Evolutionary conservation across 2,888 invertebrate genomes (phyloP).

Genomic region (Ophioninae sp.): DNA sequence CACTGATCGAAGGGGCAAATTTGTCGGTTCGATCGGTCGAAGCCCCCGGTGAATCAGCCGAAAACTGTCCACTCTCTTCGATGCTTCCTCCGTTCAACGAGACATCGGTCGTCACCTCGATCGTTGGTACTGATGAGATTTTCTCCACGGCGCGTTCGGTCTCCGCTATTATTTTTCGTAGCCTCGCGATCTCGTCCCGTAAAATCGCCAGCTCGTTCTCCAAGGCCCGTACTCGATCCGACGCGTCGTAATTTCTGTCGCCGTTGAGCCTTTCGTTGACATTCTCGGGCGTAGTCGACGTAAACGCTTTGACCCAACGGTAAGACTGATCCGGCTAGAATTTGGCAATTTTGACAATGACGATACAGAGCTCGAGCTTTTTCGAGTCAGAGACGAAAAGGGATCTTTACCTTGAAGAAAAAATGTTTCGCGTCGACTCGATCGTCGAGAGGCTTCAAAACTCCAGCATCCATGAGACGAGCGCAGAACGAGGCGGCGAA

Average conservation of each 20-base stretch:
- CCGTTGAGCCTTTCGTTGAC: slow-evolving; percentile 89
- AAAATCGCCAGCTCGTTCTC: slow-evolving; percentile 66
- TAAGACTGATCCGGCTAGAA: slow-evolving; percentile 94
- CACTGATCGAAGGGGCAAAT: slow-evolving; percentile 38
- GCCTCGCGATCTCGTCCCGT: slow-evolving; percentile 65
- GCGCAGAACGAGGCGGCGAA: slow-evolving; percentile 93
- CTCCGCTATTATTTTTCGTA: slow-evolving; percentile 62
- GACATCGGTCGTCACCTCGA: slow-evolving; percentile 6
- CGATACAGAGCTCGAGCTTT: neutral
- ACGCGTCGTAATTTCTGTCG: slow-evolving; percentile 89
- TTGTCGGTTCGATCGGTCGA: slow-evolving; percentile 64
- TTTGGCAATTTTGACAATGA: too few species aligned
- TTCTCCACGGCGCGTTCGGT: slow-evolving; percentile 35
- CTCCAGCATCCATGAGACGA: slow-evolving; percentile 92
- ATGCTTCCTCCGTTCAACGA: slow-evolving; percentile 27
- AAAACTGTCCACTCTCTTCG: slow-evolving; percentile 67
- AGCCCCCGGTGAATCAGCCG: slow-evolving; percentile 63
- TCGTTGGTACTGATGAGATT: slow-evolving; percentile 60
- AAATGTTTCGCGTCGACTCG: slow-evolving; percentile 86
- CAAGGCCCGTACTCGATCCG: slow-evolving; percentile 74
- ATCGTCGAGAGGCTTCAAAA: slow-evolving; percentile 90
- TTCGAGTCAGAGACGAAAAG: neutral
- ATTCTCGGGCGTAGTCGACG: slow-evolving; percentile 80
- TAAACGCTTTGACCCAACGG: slow-evolving; percentile 93
- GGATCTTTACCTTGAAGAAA: slow-evolving; percentile 86